Evolutionary conservation across 2,888 invertebrate genomes (phyloP).

Genomic region (Monopis laevigella): DNA sequence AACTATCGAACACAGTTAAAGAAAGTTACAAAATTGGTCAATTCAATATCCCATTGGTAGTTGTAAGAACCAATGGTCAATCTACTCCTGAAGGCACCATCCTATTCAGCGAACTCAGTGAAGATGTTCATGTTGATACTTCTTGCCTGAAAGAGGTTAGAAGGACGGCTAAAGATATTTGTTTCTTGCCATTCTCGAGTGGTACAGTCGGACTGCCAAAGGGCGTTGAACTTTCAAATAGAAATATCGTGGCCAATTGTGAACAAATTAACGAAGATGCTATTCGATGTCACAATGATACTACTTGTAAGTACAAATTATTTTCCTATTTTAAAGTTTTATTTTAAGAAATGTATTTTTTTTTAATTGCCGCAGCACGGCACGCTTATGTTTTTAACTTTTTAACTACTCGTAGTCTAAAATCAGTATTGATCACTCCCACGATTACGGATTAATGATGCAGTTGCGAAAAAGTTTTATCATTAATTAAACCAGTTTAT

Average conservation of each 20-base stretch:
- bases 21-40: conserved; percentile 59
- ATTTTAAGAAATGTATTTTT: too few species aligned
- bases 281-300: conserved; percentile 36
- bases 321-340: too few species aligned
- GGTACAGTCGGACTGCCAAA: conserved; percentile 88
- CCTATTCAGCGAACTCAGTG: conserved; percentile 70
- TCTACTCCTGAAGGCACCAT: conserved; percentile 54
- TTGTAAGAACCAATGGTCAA: conserved; percentile 44
- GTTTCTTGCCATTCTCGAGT: conserved; percentile 83
- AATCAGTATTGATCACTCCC: too few species aligned
- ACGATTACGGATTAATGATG: too few species aligned
- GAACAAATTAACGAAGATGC: conserved; percentile 41
- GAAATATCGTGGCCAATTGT: conserved; percentile 64
- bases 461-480: too few species aligned
- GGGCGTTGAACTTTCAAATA: conserved; percentile 75
- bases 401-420: too few species aligned
- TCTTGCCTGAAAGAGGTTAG: conserved; percentile 56
- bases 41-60: conserved; percentile 63
- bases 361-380: too few species aligned
- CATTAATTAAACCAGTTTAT: too few species aligned
- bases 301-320: conserved; percentile 49
- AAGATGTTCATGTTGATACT: conserved; percentile 63
- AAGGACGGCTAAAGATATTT: conserved; percentile 64
- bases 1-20: conserved; percentile 49
- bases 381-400: too few species aligned